These are phyloP conservation scores for Ferrisia virgata DNA, from an alignment of 2,888 invertebrate species.

Conservation along the genomic window DNA sequence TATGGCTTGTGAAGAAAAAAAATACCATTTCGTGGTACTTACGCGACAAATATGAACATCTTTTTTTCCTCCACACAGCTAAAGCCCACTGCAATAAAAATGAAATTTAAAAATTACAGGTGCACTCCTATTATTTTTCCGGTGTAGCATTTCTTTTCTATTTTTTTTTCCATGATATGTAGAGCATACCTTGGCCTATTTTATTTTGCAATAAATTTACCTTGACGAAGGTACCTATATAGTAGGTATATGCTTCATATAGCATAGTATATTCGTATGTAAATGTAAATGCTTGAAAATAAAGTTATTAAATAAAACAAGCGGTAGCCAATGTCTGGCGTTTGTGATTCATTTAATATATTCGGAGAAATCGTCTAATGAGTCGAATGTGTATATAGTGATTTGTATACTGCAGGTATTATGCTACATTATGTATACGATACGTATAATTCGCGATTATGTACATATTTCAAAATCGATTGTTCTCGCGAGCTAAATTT, in stretches of 20 bases:
- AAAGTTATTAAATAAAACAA: background rate
- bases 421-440: background rate
- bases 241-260: background rate
- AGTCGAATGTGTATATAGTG: background rate
- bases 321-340: background rate
- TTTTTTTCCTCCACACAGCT: background rate
- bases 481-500: slow-evolving; percentile 34
- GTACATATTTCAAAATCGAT: slow-evolving; percentile 34
- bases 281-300: slow-evolving; percentile 30
- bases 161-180: background rate
- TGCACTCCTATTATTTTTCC: slow-evolving; percentile 22
- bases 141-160: no score
- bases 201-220: slow-evolving; percentile 33
- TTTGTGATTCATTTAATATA: slow-evolving; percentile 18
- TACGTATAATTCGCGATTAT: background rate
- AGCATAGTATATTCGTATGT: no score
- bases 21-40: background rate
- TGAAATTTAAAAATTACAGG: background rate
- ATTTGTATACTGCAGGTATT: background rate
- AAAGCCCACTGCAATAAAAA: background rate
- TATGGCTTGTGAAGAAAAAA: background rate
- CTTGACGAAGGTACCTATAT: slow-evolving; percentile 23
- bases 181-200: slow-evolving; percentile 32
- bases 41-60: background rate
- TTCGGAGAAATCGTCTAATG: slow-evolving; percentile 12